phyloP scores from a whole-genome alignment of 2,888 invertebrate species.

The Himalopsyche tibetana region DNA sequence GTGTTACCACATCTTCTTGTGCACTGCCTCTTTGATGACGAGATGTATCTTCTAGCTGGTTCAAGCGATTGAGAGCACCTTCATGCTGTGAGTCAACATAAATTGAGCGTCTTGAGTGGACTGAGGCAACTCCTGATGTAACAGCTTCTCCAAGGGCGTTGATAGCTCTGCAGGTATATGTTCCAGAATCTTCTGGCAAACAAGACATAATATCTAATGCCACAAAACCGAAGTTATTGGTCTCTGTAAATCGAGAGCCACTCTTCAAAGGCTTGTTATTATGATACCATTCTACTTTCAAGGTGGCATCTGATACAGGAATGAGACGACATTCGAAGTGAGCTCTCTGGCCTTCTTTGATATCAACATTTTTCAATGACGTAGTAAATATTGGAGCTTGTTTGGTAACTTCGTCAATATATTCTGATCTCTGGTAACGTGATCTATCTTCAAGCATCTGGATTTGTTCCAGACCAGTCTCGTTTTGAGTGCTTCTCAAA shows the following conservation, averaged over 20 bases:
- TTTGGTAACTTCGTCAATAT: constrained; percentile 88
- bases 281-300: constrained; percentile 97
- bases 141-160: constrained; percentile 96
- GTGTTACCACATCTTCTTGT: constrained; percentile 87
- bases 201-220: constrained; percentile 97
- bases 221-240: constrained; percentile 98
- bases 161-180: constrained; percentile 94
- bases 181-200: constrained; percentile 96
- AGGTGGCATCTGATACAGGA: constrained; percentile 93
- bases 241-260: constrained; percentile 96
- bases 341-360: constrained; percentile 95
- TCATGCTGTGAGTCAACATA: constrained; percentile 93
- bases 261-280: constrained; percentile 93
- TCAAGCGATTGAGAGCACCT: constrained; percentile 87
- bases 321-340: constrained; percentile 96
- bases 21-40: constrained; percentile 84
- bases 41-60: constrained; percentile 88
- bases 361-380: constrained; percentile 92
- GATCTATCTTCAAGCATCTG: constrained; percentile 92
- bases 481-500: constrained; percentile 90
- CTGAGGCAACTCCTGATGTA: constrained; percentile 90
- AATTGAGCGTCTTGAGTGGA: constrained; percentile 90
- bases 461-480: constrained; percentile 91
- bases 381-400: constrained; percentile 96
- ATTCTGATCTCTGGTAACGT: constrained; percentile 85